phyloP scores from a whole-genome alignment of 2,888 invertebrate genomes.

The Ormyrus pomaceus region DNA sequence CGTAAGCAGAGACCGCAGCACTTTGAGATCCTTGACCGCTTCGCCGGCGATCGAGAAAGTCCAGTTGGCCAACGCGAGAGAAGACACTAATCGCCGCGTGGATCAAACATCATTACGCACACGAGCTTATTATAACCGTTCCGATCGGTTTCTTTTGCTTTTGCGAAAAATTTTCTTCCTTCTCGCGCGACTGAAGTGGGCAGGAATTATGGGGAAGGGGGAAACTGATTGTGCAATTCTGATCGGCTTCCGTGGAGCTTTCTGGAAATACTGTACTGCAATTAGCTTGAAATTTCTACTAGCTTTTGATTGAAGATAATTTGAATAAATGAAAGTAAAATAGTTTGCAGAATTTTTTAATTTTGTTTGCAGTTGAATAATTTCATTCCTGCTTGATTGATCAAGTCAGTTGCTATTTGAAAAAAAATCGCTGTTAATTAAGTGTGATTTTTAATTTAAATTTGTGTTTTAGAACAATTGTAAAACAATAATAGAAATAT shows the following conservation, averaged over 20 bases:
- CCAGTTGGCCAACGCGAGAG: conserved; percentile 59
- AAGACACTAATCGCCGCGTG: conserved; percentile 58
- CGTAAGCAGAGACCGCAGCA: background rate
- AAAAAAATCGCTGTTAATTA: too few relatives aligned
- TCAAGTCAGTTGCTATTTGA: too few relatives aligned
- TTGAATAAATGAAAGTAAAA: too few relatives aligned
- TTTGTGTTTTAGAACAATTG: too few relatives aligned
- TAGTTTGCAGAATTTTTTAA: too few relatives aligned
- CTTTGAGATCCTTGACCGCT: conserved; percentile 68
- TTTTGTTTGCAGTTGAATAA: too few relatives aligned
- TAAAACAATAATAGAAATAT: too few relatives aligned
- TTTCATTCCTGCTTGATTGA: too few relatives aligned
- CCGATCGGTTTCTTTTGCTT: conserved; percentile 29
- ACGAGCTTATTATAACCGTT: conserved; percentile 54
- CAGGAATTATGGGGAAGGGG: background rate
- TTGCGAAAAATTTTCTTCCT: conserved; percentile 16
- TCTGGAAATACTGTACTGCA: background rate
- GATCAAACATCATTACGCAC: conserved; percentile 55
- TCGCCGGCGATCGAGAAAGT: conserved; percentile 67
- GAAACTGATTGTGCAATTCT: too few relatives aligned
- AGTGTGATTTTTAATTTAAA: too few relatives aligned
- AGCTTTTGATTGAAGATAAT: background rate
- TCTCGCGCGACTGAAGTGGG: background rate
- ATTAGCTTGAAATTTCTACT: background rate
- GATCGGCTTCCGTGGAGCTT: too few relatives aligned